Evolutionary conservation across 2,888 invertebrate species (phyloP).

Genomic region (Sphinx pinastri): DNA sequence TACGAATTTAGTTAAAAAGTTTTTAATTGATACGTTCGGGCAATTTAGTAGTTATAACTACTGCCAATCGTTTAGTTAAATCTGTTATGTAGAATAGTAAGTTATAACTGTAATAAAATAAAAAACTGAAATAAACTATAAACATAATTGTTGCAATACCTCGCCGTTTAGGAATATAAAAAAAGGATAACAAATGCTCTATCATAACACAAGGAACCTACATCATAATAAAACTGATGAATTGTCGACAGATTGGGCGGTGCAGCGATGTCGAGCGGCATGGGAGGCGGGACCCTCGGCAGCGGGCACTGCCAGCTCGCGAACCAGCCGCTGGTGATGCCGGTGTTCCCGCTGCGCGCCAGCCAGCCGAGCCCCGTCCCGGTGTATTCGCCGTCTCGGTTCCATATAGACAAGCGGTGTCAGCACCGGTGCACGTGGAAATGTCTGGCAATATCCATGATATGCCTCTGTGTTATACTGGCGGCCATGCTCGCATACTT

Average conservation of each 20-base stretch:
- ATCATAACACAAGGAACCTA: not conserved
- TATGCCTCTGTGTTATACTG: conserved; percentile 94
- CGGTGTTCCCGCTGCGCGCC: conserved; percentile 93
- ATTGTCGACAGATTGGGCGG: conserved; percentile 75
- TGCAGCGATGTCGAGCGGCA: conserved; percentile 81
- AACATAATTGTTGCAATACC: too few relatives aligned
- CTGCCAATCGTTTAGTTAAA: not conserved
- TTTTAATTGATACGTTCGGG: not conserved
- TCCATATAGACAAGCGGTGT: conserved; percentile 97
- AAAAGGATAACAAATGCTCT: not conserved
- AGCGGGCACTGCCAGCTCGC: conserved; percentile 88
- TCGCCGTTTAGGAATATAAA: not conserved
- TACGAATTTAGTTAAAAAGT: not conserved
- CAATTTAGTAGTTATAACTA: not conserved
- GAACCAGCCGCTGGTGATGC: conserved; percentile 92
- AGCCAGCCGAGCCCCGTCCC: conserved; percentile 91
- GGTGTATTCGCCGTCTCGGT: conserved; percentile 94
- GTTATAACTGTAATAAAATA: too few relatives aligned
- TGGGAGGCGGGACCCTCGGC: conserved; percentile 86
- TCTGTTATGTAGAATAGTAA: not conserved
- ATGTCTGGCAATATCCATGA: conserved; percentile 96
- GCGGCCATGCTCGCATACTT: conserved; percentile 97
- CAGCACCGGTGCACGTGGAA: conserved; percentile 98
- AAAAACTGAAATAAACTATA: too few relatives aligned
- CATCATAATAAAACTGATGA: not conserved